These are phyloP conservation scores for Idris sp. DNA, from an alignment of 1,140 invertebrate species.

Conservation along the genomic window DNA sequence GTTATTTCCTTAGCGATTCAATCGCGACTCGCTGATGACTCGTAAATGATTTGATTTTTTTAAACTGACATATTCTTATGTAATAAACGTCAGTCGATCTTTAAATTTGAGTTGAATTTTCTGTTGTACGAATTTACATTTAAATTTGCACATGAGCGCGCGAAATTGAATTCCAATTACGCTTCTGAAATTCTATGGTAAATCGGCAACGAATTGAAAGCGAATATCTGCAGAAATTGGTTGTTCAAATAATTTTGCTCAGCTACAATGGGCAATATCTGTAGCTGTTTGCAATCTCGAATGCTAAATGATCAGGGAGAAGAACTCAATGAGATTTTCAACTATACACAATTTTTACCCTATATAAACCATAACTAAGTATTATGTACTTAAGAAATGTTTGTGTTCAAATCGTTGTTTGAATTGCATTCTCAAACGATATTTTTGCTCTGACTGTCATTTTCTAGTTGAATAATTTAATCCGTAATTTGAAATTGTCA, in stretches of 20 bases:
- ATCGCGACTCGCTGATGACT: too few relatives aligned
- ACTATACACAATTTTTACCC: too few relatives aligned
- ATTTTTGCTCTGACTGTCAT: background rate
- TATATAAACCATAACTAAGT: too few relatives aligned
- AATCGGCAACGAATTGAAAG: conserved; percentile 37
- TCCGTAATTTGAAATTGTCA: too few relatives aligned
- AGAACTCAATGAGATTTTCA: conserved; percentile 41
- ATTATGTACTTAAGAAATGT: too few relatives aligned
- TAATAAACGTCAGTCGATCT: too few relatives aligned
- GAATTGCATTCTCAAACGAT: too few relatives aligned
- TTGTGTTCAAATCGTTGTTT: too few relatives aligned
- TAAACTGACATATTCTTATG: too few relatives aligned
- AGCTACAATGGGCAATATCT: conserved; percentile 39
- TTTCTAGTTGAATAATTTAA: background rate
- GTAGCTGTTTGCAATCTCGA: conserved; percentile 32
- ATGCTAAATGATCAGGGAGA: conserved; percentile 24
- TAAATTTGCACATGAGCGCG: conserved; percentile 68
- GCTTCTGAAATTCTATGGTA: conserved; percentile 51
- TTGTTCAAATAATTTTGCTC: conserved; percentile 43
- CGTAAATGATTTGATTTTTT: too few relatives aligned
- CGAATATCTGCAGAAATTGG: conserved; percentile 30
- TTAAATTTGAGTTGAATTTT: conserved; percentile 60
- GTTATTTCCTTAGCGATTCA: too few relatives aligned
- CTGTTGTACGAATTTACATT: conserved; percentile 67
- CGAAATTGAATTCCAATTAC: conserved; percentile 71